Evolutionary conservation across 2,797 vertebrate genomes (phyloP).

Genomic region (Taeniopygia guttata): DNA sequence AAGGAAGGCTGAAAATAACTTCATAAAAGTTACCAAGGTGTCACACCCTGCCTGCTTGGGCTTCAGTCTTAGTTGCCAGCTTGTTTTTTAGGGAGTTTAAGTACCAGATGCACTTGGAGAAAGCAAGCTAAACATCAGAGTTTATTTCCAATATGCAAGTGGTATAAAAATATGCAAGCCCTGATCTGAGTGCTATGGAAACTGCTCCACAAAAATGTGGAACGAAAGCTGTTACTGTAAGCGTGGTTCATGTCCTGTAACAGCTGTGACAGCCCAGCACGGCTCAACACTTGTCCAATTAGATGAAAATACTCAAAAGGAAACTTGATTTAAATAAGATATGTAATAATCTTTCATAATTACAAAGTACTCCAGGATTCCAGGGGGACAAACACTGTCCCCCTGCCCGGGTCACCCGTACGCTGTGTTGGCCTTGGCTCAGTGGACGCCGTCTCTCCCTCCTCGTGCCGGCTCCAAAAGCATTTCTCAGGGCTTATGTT

Average conservation of each 20-base stretch:
- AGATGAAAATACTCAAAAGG: conserved; percentile 66
- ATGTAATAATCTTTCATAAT: conserved; percentile 60
- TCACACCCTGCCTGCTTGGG: neutral
- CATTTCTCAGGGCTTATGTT: conserved; percentile 42
- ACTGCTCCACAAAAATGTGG: conserved; percentile 79
- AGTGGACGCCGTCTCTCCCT: neutral
- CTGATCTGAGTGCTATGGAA: conserved; percentile 69
- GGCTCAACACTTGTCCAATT: conserved; percentile 77
- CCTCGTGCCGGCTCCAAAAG: neutral
- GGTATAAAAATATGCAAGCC: conserved; percentile 72
- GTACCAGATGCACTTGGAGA: conserved; percentile 61
- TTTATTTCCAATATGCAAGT: conserved; percentile 75
- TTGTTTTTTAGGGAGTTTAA: conserved; percentile 57
- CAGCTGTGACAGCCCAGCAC: conserved; percentile 75
- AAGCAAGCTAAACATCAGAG: conserved; percentile 65
- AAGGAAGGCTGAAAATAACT: conserved; percentile 40
- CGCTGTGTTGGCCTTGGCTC: neutral
- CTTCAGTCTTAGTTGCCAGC: conserved; percentile 9
- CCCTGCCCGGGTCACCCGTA: rapidly evolving
- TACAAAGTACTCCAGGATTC: neutral
- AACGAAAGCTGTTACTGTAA: conserved; percentile 78
- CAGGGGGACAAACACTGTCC: neutral
- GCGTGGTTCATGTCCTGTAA: conserved; percentile 70
- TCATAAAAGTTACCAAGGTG: conserved; percentile 29
- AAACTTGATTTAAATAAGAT: conserved; percentile 71